Base-by-base conservation (phyloP, 2,888 invertebrate species). In the Scaptomyza cyrtandrae region DNA sequence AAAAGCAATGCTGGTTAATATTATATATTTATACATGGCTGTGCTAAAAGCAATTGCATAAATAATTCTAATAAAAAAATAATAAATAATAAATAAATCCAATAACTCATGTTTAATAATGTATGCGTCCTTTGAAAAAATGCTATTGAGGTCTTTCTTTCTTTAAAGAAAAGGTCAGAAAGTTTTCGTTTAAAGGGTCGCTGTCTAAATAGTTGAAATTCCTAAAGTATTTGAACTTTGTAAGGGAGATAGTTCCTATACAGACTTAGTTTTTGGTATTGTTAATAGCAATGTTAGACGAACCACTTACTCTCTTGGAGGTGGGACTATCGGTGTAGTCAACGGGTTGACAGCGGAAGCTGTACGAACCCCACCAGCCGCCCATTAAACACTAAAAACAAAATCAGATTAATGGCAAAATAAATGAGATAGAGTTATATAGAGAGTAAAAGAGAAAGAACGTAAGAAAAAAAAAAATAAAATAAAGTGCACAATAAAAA, bases 281-380 rank as follows among this genome's bases (percentile, higher is more conserved):
- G 35, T 14, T 16, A 19, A 48, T 46, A 35, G 19, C 43, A 24
- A 14, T 48, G 41, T 52, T 14, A 55, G 29, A 44, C 35, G 43
- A 43, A 76, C 78, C 86, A 94, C 96, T 96, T 95, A 98, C 97
- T 95, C 97, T 95, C 91, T 94, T 93, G 79, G 97, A 96, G 91
- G 95, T 94, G 75, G 96, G 95, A 92, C 94, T 95, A 93, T 95
- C 94, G 87, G 95, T 94, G 94, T 97, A 96, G 94, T 98, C 97
- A 92, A 98, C 97, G 70, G 97, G 97, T 93, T 98, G 97, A 94
- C 98, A 98, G 91, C 95, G 95, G 91, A 96, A 95, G 93, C 95
- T 97, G 95, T 98, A 98, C 91, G 96, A 95, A 91, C 95, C 94
- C 94, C 96, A 95, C 97, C 97, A 98, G 92, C 97, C 97, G 90